Evolutionary conservation across 2,888 invertebrate species (phyloP).

Genomic region (Sinohyriopsis cumingii): DNA sequence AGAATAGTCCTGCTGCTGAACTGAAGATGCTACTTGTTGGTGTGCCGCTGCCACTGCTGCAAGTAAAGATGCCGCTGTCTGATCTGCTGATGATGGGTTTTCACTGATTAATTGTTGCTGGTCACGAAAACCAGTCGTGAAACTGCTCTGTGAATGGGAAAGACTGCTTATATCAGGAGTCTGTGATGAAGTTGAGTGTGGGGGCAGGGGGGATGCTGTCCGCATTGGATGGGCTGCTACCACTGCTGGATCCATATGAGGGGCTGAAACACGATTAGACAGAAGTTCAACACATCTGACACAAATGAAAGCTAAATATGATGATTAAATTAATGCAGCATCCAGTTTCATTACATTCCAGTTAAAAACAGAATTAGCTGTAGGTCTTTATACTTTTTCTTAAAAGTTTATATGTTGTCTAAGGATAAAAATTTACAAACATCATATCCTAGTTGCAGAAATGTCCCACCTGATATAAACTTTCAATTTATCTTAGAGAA

Average conservation of each 20-base stretch:
- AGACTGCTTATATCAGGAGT: conserved; percentile 27
- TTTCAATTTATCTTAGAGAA: too few species aligned
- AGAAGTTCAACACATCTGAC: conserved; percentile 3
- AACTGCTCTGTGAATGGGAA: conserved; percentile 27
- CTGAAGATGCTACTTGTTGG: conserved; percentile 19
- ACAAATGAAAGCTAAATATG: background rate
- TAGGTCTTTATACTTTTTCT: too few species aligned
- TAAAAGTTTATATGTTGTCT: too few species aligned
- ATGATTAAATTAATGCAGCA: conserved; percentile 2
- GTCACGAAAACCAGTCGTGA: conserved; percentile 25
- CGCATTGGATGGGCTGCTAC: conserved; percentile 65
- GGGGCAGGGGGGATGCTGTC: conserved; percentile 31
- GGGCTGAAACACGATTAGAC: conserved; percentile 37
- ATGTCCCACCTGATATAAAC: too few species aligned
- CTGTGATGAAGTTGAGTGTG: conserved; percentile 29
- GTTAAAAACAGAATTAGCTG: background rate
- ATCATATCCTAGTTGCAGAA: too few species aligned
- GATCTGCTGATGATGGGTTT: conserved; percentile 18
- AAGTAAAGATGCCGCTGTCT: conserved; percentile 18
- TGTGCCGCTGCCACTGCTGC: conserved; percentile 18
- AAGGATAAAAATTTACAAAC: too few species aligned
- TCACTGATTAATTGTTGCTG: conserved; percentile 31
- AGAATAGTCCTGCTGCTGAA: conserved; percentile 37
- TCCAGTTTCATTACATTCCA: background rate
- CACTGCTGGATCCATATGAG: conserved; percentile 66